These are phyloP conservation scores for Hirudo medicinalis DNA, from an alignment of 1,140 invertebrate genomes.

Conservation along the genomic window DNA sequence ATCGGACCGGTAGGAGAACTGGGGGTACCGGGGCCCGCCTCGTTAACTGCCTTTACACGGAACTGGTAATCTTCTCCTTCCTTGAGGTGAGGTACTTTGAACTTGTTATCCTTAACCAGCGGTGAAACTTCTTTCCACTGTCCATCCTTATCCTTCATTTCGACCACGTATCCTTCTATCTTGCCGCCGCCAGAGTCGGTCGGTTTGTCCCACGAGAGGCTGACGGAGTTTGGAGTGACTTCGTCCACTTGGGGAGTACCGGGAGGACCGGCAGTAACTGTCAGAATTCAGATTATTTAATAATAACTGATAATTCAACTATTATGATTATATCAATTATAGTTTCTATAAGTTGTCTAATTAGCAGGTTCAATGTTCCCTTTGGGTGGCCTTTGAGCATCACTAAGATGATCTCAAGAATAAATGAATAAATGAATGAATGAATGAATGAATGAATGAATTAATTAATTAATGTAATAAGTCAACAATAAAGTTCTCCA, in stretches of 20 bases:
- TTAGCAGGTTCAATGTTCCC: too few species aligned
- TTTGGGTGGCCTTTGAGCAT: too few species aligned
- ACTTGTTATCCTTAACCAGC: constrained; percentile 45
- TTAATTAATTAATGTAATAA: too few species aligned
- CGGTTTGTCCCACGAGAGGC: constrained; percentile 82
- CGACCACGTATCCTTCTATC: constrained; percentile 82
- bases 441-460: too few species aligned
- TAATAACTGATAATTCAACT: not conserved
- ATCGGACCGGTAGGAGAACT: constrained; percentile 35
- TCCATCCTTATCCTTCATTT: constrained; percentile 70
- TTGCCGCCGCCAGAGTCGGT: constrained; percentile 82
- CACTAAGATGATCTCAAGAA: too few species aligned
- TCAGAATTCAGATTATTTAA: constrained; percentile 18
- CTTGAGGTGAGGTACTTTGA: constrained; percentile 64
- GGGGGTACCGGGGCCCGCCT: constrained; percentile 80
- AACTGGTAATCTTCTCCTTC: constrained; percentile 89
- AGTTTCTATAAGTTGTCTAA: too few species aligned
- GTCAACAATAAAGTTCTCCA: not conserved
- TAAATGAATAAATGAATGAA: too few species aligned
- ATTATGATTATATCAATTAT: not conserved
- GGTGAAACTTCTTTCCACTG: constrained; percentile 78
- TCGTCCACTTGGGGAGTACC: constrained; percentile 84
- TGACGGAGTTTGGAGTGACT: constrained; percentile 86
- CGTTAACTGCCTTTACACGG: constrained; percentile 78
- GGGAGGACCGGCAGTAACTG: constrained; percentile 74